These are phyloP conservation scores for Kuschelorhynchus macadamiae DNA, from an alignment of 2,888 invertebrate genomes.

Conservation along the genomic window DNA sequence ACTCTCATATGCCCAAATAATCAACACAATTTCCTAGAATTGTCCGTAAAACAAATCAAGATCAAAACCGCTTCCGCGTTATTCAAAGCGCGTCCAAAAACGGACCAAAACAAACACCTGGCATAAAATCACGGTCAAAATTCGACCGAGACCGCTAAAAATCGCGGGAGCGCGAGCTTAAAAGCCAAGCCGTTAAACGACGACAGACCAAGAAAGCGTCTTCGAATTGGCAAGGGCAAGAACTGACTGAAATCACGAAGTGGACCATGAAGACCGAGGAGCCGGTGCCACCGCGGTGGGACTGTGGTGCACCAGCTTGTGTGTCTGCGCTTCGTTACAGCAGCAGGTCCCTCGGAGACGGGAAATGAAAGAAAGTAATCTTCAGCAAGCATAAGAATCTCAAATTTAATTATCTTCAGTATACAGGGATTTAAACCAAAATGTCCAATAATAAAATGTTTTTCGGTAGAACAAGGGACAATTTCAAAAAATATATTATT, in stretches of 20 bases:
- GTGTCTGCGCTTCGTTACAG: slow-evolving; percentile 6
- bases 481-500: no score
- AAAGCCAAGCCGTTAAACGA: background rate
- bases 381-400: no score
- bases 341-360: slow-evolving; percentile 28
- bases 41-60: background rate
- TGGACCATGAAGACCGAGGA: slow-evolving; percentile 44
- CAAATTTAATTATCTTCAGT: no score
- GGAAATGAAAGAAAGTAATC: background rate
- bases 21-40: background rate
- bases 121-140: slow-evolving; percentile 15
- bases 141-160: slow-evolving; percentile 32
- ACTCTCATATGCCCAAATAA: slow-evolving; percentile 18
- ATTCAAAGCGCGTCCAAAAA: slow-evolving; percentile 2
- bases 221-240: slow-evolving; percentile 48
- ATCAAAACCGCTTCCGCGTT: slow-evolving; percentile 1
- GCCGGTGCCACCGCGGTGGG: slow-evolving; percentile 39
- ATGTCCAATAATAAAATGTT: no score
- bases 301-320: slow-evolving; percentile 39
- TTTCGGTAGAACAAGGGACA: no score
- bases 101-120: slow-evolving; percentile 19
- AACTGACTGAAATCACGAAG: slow-evolving; percentile 50
- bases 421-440: no score
- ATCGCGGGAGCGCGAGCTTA: slow-evolving; percentile 21
- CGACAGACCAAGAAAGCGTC: slow-evolving; percentile 25